These are phyloP conservation scores for Watsonalla cultraria DNA, from an alignment of 2,888 invertebrate genomes.

Conservation along the genomic window DNA sequence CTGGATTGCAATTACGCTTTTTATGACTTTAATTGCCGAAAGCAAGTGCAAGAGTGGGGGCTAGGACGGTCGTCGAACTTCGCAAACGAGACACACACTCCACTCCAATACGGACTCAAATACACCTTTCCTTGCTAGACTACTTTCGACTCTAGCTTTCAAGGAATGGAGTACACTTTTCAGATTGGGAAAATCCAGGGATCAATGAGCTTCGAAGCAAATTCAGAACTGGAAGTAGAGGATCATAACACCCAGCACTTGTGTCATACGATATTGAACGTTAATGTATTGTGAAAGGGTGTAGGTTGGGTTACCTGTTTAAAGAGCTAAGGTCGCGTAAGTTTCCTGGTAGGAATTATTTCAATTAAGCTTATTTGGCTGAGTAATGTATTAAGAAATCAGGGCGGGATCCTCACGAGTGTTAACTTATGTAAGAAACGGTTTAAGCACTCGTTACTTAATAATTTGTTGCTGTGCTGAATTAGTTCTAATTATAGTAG, in stretches of 20 bases:
- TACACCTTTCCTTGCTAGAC: conserved; percentile 16
- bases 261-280: conserved; percentile 17
- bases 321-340: conserved; percentile 49
- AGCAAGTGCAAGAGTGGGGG: conserved; percentile 46
- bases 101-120: conserved; percentile 34
- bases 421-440: conserved; percentile 26
- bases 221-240: conserved; percentile 43
- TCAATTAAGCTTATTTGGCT: conserved; percentile 64
- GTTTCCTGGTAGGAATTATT: conserved; percentile 70
- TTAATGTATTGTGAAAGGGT: conserved; percentile 17
- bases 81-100: conserved; percentile 34
- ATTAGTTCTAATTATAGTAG: too few species aligned
- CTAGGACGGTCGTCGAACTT: conserved; percentile 75
- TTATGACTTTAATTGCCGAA: conserved; percentile 68
- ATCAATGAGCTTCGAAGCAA: conserved; percentile 73
- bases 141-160: conserved; percentile 31
- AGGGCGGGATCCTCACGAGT: conserved; percentile 54
- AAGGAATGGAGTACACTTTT: conserved; percentile 30
- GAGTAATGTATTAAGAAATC: conserved; percentile 69
- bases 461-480: not conserved
- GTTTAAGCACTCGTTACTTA: conserved; percentile 13
- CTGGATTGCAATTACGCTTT: conserved; percentile 49
- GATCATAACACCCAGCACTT: conserved; percentile 29
- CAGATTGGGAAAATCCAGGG: conserved; percentile 46
- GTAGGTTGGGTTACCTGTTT: conserved; percentile 17